phyloP scores from a whole-genome alignment of 2,113 vertebrate species.

The Lipophrys pholis region DNA sequence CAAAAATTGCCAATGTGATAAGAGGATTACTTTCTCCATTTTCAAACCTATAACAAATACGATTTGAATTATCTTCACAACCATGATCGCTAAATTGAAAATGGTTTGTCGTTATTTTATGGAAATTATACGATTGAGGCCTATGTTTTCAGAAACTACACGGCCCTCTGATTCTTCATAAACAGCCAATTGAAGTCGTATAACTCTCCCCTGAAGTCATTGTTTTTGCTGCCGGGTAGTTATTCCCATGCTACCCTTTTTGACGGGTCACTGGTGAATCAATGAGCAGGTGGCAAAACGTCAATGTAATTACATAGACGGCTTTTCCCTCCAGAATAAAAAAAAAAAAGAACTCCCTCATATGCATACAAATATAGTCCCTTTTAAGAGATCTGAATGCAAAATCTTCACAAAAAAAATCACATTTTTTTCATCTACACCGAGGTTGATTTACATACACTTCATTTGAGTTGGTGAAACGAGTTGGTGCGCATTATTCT shows the following conservation, averaged over 20 bases:
- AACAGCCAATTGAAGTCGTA: slow-evolving; percentile 59
- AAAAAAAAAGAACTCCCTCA: slow-evolving; percentile 67
- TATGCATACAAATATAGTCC: slow-evolving; percentile 84
- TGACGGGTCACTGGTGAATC: slow-evolving; percentile 98
- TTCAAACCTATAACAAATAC: no score
- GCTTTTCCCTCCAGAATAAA: slow-evolving; percentile 75
- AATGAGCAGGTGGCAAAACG: slow-evolving; percentile 96
- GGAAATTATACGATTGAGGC: slow-evolving; percentile 41
- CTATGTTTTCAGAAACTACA: slow-evolving; percentile 30
- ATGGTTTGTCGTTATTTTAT: slow-evolving; percentile 10
- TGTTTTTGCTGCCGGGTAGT: slow-evolving; percentile 84
- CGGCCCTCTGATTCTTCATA: slow-evolving; percentile 56
- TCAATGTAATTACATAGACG: slow-evolving; percentile 92
- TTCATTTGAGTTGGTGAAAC: slow-evolving; percentile 85
- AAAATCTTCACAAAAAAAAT: slow-evolving; percentile 79
- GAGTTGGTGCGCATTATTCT: slow-evolving; percentile 85
- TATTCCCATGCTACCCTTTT: slow-evolving; percentile 99
- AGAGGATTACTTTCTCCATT: slow-evolving; percentile 10
- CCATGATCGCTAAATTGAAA: slow-evolving; percentile 10
- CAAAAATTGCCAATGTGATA: not conserved
- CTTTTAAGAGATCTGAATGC: slow-evolving; percentile 80
- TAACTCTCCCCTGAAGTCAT: slow-evolving; percentile 75
- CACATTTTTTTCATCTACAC: slow-evolving; percentile 81
- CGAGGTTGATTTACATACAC: slow-evolving; percentile 84
- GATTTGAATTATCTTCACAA: not conserved